Conservation (phyloP, 2,797 vertebrate species). For the Channa striata region DNA sequence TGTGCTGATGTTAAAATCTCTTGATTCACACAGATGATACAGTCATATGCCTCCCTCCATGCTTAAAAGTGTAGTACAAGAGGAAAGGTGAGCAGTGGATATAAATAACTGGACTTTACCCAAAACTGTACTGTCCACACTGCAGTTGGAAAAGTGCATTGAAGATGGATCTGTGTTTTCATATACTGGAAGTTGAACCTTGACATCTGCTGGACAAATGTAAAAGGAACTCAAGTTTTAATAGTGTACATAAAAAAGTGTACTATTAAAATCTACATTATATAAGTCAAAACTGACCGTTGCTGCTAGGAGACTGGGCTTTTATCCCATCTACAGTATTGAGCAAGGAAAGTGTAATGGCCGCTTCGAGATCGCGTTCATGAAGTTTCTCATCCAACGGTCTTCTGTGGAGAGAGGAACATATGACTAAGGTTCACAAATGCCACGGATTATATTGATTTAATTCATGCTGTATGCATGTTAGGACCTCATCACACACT, state of each 20-base stretch:
- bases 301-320: slow-evolving; percentile 52
- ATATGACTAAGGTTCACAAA: not conserved
- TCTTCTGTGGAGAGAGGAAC: slow-evolving; percentile 75
- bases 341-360: slow-evolving; percentile 89
- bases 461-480: not conserved
- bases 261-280: not conserved
- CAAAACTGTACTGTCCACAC: slow-evolving; percentile 81
- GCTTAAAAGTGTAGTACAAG: not conserved
- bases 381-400: slow-evolving; percentile 87
- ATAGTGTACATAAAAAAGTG: not conserved
- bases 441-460: not conserved
- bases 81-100: not conserved
- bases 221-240: not conserved
- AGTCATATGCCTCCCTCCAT: too few relatives aligned
- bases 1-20: too few relatives aligned
- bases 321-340: slow-evolving; percentile 63
- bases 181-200: slow-evolving; percentile 45
- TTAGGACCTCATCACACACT: not conserved
- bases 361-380: slow-evolving; percentile 89
- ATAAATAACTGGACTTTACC: slow-evolving; percentile 73
- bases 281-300: slow-evolving; percentile 68
- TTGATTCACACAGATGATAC: too few relatives aligned
- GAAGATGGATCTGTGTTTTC: slow-evolving; percentile 67
- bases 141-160: slow-evolving; percentile 87
- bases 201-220: slow-evolving; percentile 38